Base-by-base conservation (phyloP, 2,888 invertebrate genomes). In the Rhingia rostrata region DNA sequence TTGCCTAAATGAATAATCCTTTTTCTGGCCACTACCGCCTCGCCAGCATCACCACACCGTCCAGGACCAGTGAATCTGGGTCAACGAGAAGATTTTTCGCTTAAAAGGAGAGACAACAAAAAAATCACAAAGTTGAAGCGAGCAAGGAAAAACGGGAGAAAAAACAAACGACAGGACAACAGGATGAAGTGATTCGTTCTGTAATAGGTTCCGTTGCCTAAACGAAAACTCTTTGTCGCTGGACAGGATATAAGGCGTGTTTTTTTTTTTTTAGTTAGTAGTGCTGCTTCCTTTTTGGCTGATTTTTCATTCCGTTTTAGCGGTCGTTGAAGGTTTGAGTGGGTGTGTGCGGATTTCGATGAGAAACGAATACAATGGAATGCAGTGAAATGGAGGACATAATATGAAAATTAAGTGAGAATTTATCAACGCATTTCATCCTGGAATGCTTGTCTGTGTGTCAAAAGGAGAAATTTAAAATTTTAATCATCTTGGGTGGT, bases 1-100 rank as follows among this genome's bases (percentile, higher is more conserved):
- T 83, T 83, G 73, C 83, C 83, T 84, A 79, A 84, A 84, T 84
- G 83, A 84, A 84, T 84, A 84, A 79, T 84, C 73, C 69, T 63
- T 74, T 69, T 53, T 60, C 35, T 22, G 22, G 22, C 22, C 22
- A 22, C 22, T 22, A 22, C 22, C 35, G 7, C 33, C 61, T 30
- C 56, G 49, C 49, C 41, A 43, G 37, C 37, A 22, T 58, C 41
- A 49, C 56, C 45, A 33, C 9, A 22, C 22, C 22, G 22, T 22
- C 22, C 22, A 22, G 2, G 1, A 22, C 22, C 22, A 22, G 22
- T 7, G 56, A 51, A 81, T 77, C 70, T 84, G 56, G 83, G 79
- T 84, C 79, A 79, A 66, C 39, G 45, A 69, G 61, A 78, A 63
- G 54, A 69, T 51, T 56, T 45, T 35, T 12, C 58, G 9, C 33